These are phyloP conservation scores for Piezodorus guildinii DNA, from an alignment of 1,140 invertebrate genomes.

Conservation along the genomic window DNA sequence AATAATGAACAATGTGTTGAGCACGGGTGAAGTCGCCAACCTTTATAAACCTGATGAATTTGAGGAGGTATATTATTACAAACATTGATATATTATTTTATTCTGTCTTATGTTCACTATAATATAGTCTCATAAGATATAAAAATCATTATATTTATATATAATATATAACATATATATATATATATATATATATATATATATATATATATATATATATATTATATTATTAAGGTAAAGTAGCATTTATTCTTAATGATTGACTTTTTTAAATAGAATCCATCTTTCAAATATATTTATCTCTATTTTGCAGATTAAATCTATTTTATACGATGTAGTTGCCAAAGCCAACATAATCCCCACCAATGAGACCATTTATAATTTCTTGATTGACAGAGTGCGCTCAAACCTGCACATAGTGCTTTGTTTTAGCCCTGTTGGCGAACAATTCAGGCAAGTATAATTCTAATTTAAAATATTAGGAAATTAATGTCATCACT, in stretches of 20 bases:
- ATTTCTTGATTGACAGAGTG: slow-evolving; percentile 63
- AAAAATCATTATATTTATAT: too few species aligned
- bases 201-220: too few species aligned
- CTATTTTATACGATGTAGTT: slow-evolving; percentile 48
- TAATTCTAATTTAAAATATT: slow-evolving; percentile 13
- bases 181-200: too few species aligned
- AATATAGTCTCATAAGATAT: too few species aligned
- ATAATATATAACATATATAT: too few species aligned
- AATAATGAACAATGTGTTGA: slow-evolving; percentile 76
- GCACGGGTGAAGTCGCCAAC: slow-evolving; percentile 72
- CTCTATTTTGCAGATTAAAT: slow-evolving; percentile 48
- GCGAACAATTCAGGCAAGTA: slow-evolving; percentile 46
- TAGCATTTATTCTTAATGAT: too few species aligned
- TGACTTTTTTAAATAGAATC: too few species aligned
- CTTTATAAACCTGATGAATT: slow-evolving; percentile 73
- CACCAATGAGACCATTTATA: slow-evolving; percentile 53
- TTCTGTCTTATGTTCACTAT: too few species aligned
- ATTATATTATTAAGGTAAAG: too few species aligned
- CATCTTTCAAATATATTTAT: too few species aligned
- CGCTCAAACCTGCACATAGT: slow-evolving; percentile 66
- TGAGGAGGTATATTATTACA: slow-evolving; percentile 44
- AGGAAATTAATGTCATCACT: too few species aligned
- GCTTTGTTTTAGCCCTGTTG: slow-evolving; percentile 76
- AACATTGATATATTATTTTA: slow-evolving; percentile 3
- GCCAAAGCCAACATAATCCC: slow-evolving; percentile 50